Percentiles rank a stretch among this genome's conserved stretches.
phyloP scores from a whole-genome alignment of 2,888 invertebrate species.

The Mythimna impura region DNA sequence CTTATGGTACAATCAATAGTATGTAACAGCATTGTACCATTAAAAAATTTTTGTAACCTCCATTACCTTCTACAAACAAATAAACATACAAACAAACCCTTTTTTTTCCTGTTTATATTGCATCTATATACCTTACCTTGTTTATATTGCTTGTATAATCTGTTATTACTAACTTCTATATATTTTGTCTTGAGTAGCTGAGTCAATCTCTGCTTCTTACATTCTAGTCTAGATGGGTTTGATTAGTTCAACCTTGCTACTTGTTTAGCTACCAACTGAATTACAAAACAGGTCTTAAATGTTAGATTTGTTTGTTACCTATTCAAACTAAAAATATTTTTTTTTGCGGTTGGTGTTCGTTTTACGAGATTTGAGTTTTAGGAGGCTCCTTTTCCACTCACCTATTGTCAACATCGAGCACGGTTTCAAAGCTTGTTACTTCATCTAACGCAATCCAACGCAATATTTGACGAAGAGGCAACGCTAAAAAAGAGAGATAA shows the following conservation, averaged over 20 bases:
- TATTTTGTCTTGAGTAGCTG: constrained; percentile 10
- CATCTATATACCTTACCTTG: too few species aligned
- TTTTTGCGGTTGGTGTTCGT: constrained; percentile 29
- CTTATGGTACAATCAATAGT: not conserved
- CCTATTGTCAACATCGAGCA: too few species aligned
- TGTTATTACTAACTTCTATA: constrained; percentile 9
- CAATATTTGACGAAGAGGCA: too few species aligned
- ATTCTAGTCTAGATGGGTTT: constrained; percentile 46
- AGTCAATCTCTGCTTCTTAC: constrained; percentile 60
- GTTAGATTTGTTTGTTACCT: constrained; percentile 48
- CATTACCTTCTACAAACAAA: not conserved
- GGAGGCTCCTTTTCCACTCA: not conserved
- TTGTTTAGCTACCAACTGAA: constrained; percentile 51
- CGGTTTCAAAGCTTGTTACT: too few species aligned
- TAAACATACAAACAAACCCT: not conserved
- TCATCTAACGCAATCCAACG: too few species aligned
- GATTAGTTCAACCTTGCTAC: constrained; percentile 63
- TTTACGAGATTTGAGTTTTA: constrained; percentile 2
- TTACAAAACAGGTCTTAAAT: constrained; percentile 53
- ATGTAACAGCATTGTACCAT: not conserved
- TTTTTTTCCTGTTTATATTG: not conserved
- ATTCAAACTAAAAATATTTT: constrained; percentile 43
- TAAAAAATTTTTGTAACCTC: not conserved
- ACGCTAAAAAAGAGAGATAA: too few species aligned
- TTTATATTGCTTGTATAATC: constrained; percentile 11